Evolutionary conservation across 1,140 invertebrate genomes (phyloP).

Genomic region (Drosophila pectinifera): DNA sequence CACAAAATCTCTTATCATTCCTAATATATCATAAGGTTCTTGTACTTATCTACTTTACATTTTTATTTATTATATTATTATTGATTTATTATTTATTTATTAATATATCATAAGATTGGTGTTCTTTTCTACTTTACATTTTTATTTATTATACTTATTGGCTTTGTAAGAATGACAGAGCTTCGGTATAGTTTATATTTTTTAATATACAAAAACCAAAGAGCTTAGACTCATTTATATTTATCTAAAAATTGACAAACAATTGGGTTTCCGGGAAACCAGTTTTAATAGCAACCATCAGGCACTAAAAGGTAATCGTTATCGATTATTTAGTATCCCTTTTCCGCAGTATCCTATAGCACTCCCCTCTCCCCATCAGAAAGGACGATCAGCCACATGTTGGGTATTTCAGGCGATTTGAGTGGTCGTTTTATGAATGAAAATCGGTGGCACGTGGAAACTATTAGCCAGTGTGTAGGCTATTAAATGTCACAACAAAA

Average conservation of each 20-base stretch:
- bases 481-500: conserved; percentile 79
- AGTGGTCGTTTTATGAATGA: conserved; percentile 72
- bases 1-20: too few species aligned
- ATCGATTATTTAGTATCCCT: background rate
- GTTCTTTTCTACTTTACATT: too few species aligned
- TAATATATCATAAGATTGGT: too few species aligned
- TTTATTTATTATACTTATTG: too few species aligned
- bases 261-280: background rate
- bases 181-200: background rate
- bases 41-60: too few species aligned
- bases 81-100: too few species aligned
- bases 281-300: background rate
- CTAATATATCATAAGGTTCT: too few species aligned
- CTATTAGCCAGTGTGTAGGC: conserved; percentile 73
- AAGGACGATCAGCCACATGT: conserved; percentile 48
- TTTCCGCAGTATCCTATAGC: too few species aligned
- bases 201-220: background rate
- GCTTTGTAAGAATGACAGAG: too few species aligned
- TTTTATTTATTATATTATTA: too few species aligned
- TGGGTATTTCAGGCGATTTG: conserved; percentile 38
- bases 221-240: background rate
- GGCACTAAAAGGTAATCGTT: background rate
- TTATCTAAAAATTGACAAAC: background rate
- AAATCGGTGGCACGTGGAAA: conserved; percentile 75
- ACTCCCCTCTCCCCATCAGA: background rate